Conservation (phyloP, 2,797 vertebrate species). For the Phataginus tricuspis region DNA sequence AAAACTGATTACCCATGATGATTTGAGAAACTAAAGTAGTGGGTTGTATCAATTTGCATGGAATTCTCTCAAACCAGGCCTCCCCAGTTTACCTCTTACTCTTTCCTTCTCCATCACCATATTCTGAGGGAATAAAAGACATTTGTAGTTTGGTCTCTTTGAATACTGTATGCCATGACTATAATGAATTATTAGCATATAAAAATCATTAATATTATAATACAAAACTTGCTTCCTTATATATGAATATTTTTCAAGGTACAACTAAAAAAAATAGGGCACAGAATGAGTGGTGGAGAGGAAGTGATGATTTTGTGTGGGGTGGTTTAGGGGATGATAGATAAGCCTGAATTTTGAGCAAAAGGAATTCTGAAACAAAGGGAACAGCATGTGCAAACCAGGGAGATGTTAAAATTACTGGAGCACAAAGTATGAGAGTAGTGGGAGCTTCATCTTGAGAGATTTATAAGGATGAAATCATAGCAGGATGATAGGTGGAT, state of each 20-base stretch:
- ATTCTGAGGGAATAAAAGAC: background rate
- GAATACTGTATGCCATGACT: background rate
- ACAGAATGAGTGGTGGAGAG: background rate
- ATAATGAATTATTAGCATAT: background rate
- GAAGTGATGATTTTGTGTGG: background rate
- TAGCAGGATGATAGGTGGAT: background rate
- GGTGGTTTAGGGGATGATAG: background rate
- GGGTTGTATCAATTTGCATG: background rate
- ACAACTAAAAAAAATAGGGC: background rate
- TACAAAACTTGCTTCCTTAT: background rate
- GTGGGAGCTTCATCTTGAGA: background rate
- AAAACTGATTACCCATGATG: background rate
- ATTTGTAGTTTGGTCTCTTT: background rate
- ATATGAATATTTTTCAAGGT: background rate
- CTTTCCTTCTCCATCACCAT: background rate
- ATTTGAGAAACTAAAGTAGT: constrained; percentile 9
- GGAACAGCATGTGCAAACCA: background rate
- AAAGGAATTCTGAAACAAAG: background rate
- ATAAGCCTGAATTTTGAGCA: background rate
- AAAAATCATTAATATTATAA: background rate
- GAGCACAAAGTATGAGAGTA: background rate
- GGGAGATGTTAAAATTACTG: background rate
- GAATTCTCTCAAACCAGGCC: background rate
- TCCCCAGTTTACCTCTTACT: background rate
- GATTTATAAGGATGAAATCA: background rate